Base-by-base conservation (phyloP, 2,113 vertebrate genomes). In the Apteryx owenii region DNA sequence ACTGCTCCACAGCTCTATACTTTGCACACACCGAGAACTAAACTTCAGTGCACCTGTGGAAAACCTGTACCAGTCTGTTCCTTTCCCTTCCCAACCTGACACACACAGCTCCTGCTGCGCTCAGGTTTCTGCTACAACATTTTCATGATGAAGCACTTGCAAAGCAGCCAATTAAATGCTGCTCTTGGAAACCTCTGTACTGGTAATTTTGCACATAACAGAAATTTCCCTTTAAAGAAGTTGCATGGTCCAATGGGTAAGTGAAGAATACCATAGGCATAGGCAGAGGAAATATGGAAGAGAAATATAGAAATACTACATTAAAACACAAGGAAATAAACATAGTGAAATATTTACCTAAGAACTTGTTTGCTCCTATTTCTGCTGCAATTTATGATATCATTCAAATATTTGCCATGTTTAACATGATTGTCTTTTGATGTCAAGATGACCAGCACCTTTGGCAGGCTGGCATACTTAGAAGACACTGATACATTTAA, bases 341-440 rank as follows among this genome's bases (percentile, higher is more conserved):
- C 0, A 5, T n/a, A 75, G 3, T 0, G 10, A 88, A 77, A 68
- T 31, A 16, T 5, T 48, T 28, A 9, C 8, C 44, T 46, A 50
- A 42, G 54, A 81, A 42, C 3, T 62, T 18, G 15, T 81, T 79
- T 81, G 6, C 10, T 78, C 5, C 4, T 56, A 25, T 53, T 89
- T 81, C 33, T 38, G 8, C 18, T 53, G n/a, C 4, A 66, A 17
- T 79, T 78, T 78, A 8, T 66, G 33, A 65, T 85, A 14, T 38
- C 12, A 23, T 56, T 93, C 38, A 80, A 85, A 42, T 87, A 87
- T 66, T 91, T 62, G 26, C 40, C 25, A 56, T 33, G 20, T 58
- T 86, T 79, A 77, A 18, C 2, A 25, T 33, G 13, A 3, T 15
- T 54, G 9, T 51, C 36, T 77, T 71, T 77, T 64, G 31, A 73